These are phyloP conservation scores for fruit fly (Drosophila melanogaster) DNA, from an alignment of 1,140 invertebrate genomes.

Conservation along the genomic window DNA sequence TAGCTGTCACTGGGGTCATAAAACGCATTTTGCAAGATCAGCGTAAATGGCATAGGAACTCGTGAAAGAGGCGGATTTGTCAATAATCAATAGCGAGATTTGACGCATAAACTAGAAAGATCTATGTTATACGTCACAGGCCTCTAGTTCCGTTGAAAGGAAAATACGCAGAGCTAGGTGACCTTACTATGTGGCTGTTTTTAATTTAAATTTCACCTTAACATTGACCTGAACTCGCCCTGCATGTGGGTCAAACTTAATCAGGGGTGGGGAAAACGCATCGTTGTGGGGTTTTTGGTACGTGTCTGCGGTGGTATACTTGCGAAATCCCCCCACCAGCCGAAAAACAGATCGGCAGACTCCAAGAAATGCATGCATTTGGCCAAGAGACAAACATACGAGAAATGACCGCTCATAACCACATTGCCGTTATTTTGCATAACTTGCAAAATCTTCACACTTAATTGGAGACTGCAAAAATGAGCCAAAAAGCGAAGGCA, in stretches of 20 bases:
- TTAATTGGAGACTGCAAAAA: conserved; percentile 58
- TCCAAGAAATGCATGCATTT: conserved; percentile 51
- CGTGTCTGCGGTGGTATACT: conserved; percentile 66
- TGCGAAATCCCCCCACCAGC: conserved; percentile 35
- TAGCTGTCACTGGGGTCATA: conserved; percentile 1
- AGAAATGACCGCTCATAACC: conserved; percentile 57
- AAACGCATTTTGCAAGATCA: conserved; percentile 19
- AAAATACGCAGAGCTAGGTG: neutral
- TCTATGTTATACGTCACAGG: conserved; percentile 5
- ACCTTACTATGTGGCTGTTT: conserved; percentile 3
- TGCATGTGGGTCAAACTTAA: conserved; percentile 53
- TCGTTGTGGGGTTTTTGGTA: conserved; percentile 35
- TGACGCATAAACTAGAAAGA: conserved; percentile 37
- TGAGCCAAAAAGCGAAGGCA: conserved; percentile 15
- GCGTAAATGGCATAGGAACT: neutral
- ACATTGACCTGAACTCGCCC: conserved; percentile 66
- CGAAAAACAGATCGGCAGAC: conserved; percentile 44
- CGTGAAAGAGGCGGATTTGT: neutral
- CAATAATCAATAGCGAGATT: conserved; percentile 27
- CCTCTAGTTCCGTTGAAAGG: neutral
- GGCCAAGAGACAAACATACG: conserved; percentile 47
- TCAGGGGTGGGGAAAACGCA: conserved; percentile 44
- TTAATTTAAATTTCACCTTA: conserved; percentile 57
- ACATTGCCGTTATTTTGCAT: conserved; percentile 58
- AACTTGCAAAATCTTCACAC: conserved; percentile 53